phyloP scores from a whole-genome alignment of 2,888 invertebrate species.

The Thecophora atra region DNA sequence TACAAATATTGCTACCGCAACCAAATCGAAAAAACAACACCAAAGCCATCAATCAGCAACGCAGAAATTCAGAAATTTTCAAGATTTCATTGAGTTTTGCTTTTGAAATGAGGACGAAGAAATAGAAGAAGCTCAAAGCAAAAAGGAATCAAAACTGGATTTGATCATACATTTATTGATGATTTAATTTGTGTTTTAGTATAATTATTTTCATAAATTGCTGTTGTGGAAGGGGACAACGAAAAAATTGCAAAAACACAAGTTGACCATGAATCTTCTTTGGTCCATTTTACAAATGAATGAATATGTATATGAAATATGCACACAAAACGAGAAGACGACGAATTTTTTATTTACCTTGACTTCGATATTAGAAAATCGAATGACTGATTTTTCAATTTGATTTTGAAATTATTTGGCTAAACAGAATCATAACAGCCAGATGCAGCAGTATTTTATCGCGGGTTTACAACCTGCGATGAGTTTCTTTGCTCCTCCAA shows the following conservation, averaged over 20 bases:
- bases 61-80: too few relatives aligned
- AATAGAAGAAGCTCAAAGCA: not conserved
- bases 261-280: conserved; percentile 18
- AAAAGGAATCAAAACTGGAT: not conserved
- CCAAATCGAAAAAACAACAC: not conserved
- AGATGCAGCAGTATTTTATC: not conserved
- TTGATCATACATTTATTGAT: not conserved
- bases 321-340: not conserved
- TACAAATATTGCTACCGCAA: not conserved
- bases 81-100: too few relatives aligned
- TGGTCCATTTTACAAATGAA: not conserved
- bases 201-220: too few relatives aligned
- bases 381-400: not conserved
- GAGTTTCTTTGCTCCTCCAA: not conserved
- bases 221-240: too few relatives aligned
- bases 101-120: not conserved
- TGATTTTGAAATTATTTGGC: not conserved
- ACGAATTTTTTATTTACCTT: not conserved
- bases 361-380: conserved; percentile 21
- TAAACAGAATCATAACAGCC: not conserved
- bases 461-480: not conserved
- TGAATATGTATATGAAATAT: not conserved
- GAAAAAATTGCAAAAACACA: not conserved
- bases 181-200: not conserved
- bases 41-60: not conserved